Conservation (phyloP, 2,888 invertebrate species). For the Torymus texanus region DNA sequence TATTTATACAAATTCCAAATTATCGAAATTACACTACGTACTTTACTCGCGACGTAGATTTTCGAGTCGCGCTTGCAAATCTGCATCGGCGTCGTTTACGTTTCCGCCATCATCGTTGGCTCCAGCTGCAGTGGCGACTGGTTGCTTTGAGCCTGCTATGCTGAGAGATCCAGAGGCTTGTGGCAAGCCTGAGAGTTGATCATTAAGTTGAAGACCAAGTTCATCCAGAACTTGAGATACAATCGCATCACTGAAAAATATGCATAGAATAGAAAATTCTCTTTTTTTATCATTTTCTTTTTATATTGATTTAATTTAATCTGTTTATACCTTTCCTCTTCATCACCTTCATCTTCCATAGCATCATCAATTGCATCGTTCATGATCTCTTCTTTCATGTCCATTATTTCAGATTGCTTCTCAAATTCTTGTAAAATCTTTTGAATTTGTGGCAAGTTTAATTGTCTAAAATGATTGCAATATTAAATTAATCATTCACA, state of each 20-base stretch:
- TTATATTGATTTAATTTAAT: background rate
- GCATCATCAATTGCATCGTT: conserved; percentile 99
- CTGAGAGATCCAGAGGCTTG: conserved; percentile 79
- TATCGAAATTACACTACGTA: conserved; percentile 33
- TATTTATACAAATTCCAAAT: conserved; percentile 58
- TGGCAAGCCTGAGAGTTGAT: conserved; percentile 93
- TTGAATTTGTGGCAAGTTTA: conserved; percentile 99
- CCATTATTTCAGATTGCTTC: conserved; percentile 99
- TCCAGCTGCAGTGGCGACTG: conserved; percentile 77
- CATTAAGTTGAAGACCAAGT: conserved; percentile 94
- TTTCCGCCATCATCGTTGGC: conserved; percentile 75
- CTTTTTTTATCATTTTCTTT: background rate
- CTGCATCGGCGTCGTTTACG: conserved; percentile 93
- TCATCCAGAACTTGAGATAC: conserved; percentile 98
- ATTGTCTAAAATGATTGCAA: conserved; percentile 77
- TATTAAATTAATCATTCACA: conserved; percentile 6
- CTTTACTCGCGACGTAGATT: conserved; percentile 91
- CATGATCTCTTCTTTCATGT: conserved; percentile 99
- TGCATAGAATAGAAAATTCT: too few relatives aligned
- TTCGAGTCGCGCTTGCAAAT: conserved; percentile 96
- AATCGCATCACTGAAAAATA: conserved; percentile 86
- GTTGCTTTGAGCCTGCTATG: conserved; percentile 79
- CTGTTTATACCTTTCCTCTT: conserved; percentile 89
- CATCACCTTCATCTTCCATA: conserved; percentile 98
- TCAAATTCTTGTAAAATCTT: conserved; percentile 98